Conservation (phyloP, 2,888 invertebrate genomes). For the Hetaerina titia region DNA sequence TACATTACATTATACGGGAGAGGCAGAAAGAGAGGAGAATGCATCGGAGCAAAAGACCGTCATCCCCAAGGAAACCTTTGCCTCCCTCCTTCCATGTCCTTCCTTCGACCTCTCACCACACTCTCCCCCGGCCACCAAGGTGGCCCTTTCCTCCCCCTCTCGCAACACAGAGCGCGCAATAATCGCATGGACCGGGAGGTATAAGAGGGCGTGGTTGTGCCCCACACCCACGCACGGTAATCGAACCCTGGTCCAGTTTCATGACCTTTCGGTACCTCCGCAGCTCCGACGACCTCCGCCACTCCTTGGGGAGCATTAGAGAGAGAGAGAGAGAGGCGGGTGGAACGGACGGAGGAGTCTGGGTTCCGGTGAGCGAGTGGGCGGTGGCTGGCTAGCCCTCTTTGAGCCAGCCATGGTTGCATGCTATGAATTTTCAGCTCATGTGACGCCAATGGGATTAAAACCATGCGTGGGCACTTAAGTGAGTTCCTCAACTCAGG, state of each 20-base stretch:
- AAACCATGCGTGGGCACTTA: not conserved
- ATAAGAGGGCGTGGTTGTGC: conserved; percentile 19
- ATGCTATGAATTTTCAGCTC: not conserved
- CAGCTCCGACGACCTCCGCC: not conserved
- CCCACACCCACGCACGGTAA: conserved; percentile 30
- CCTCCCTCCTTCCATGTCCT: no score
- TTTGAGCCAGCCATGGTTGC: not conserved
- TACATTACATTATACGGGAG: not conserved
- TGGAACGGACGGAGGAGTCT: not conserved
- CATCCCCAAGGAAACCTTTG: not conserved
- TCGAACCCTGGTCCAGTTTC: conserved; percentile 50
- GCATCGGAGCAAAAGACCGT: not conserved
- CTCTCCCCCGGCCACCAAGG: not conserved
- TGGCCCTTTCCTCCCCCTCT: not conserved
- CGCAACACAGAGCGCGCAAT: not conserved
- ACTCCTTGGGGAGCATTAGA: not conserved
- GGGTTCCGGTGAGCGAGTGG: not conserved
- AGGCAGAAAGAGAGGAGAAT: not conserved
- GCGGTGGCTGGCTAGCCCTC: not conserved
- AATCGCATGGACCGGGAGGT: not conserved
- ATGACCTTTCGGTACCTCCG: conserved; percentile 19
- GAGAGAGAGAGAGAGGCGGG: not conserved
- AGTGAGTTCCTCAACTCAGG: no score
- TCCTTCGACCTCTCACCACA: not conserved
- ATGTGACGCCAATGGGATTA: not conserved